A percentile compares a stretch with the other conserved stretches of the same genome.
Conservation (phyloP, 2,797 vertebrate genomes). For the Echeneis naucrates region DNA sequence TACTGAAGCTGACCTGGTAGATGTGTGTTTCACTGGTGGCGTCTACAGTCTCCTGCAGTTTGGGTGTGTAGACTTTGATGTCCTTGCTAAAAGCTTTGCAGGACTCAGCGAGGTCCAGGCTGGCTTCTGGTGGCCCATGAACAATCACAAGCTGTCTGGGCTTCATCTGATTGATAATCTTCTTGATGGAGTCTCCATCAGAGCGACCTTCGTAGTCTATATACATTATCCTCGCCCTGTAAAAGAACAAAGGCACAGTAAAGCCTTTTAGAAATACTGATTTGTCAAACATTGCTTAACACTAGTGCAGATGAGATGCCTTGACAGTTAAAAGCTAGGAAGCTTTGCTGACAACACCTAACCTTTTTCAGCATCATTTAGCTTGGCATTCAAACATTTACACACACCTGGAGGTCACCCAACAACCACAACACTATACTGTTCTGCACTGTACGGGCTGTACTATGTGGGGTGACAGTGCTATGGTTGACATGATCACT, state of each 20-base stretch:
- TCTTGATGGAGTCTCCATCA: slow-evolving; percentile 98
- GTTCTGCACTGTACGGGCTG: background rate
- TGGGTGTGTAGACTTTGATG: slow-evolving; percentile 97
- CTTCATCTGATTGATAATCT: slow-evolving; percentile 99
- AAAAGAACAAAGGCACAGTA: background rate
- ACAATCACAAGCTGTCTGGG: slow-evolving; percentile 96
- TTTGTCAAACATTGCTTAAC: slow-evolving; percentile 11
- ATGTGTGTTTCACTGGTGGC: slow-evolving; percentile 99
- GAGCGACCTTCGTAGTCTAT: slow-evolving; percentile 99
- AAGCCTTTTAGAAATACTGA: slow-evolving; percentile 3
- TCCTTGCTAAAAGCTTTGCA: slow-evolving; percentile 98
- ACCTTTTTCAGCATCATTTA: slow-evolving; percentile 6
- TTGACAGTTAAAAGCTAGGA: background rate
- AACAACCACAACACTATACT: background rate
- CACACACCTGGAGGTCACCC: slow-evolving; percentile 23
- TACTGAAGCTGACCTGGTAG: slow-evolving; percentile 89
- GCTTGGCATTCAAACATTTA: slow-evolving; percentile 12
- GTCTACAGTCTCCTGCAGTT: slow-evolving; percentile 96
- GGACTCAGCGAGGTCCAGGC: slow-evolving; percentile 95
- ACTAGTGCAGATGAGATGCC: slow-evolving; percentile 2
- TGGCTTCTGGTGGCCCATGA: slow-evolving; percentile 94
- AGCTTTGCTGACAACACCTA: slow-evolving; percentile 24
- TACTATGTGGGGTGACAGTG: no score
- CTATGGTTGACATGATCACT: slow-evolving; percentile 67
- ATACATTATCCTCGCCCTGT: slow-evolving; percentile 93